phyloP scores from a whole-genome alignment of 2,113 vertebrate genomes.

The Rhinolophus ferrumequinum region DNA sequence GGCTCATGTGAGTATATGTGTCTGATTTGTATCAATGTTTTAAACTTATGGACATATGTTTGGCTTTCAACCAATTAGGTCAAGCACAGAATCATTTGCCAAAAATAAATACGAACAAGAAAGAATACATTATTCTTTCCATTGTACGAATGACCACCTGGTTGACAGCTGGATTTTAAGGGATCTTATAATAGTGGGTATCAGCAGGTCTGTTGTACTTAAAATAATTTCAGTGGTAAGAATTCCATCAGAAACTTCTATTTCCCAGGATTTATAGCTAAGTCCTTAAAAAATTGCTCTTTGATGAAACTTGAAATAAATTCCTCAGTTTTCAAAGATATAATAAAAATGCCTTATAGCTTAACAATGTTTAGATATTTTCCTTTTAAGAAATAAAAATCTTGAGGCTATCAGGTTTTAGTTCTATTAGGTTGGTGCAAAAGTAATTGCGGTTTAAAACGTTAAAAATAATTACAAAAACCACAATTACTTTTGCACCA shows the following conservation, averaged over 20 bases:
- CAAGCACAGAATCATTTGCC: constrained; percentile 76
- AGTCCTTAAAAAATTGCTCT: constrained; percentile 80
- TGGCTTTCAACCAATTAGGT: constrained; percentile 72
- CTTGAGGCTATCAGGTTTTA: constrained; percentile 59
- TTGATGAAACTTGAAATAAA: constrained; percentile 78
- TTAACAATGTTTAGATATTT: constrained; percentile 79
- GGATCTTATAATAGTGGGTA: constrained; percentile 71
- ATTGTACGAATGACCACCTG: constrained; percentile 68
- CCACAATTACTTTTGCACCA: too few relatives aligned
- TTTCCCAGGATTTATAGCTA: constrained; percentile 84
- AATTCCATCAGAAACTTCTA: constrained; percentile 82
- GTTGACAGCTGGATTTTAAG: constrained; percentile 76
- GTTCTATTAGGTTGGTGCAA: neutral
- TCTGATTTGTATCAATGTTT: constrained; percentile 67
- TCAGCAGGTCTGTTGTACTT: constrained; percentile 73
- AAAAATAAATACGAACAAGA: constrained; percentile 82
- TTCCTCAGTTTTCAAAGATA: constrained; percentile 78
- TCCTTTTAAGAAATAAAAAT: constrained; percentile 77
- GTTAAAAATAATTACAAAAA: too few relatives aligned
- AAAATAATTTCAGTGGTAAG: constrained; percentile 81
- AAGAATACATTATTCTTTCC: constrained; percentile 62
- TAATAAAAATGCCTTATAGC: constrained; percentile 79
- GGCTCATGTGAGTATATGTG: constrained; percentile 2
- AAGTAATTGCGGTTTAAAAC: too few relatives aligned
- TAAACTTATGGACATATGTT: constrained; percentile 65